Percentiles rank a stretch among this genome's conserved stretches.
These are phyloP conservation scores for Sigmodon hispidus DNA, from an alignment of 2,113 vertebrate species.

Conservation along the genomic window DNA sequence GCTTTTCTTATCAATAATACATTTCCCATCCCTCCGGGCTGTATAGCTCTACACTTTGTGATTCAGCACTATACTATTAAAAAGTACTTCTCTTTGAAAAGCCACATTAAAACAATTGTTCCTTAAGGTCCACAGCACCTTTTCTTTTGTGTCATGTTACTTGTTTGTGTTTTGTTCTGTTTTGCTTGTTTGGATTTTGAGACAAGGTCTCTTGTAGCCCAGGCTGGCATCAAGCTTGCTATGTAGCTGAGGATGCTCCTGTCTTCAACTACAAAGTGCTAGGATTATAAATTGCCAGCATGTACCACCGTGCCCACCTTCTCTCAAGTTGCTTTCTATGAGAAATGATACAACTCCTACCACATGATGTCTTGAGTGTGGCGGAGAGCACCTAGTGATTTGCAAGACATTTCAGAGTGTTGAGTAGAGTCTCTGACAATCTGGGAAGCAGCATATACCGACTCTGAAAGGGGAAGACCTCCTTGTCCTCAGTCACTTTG, in stretches of 20 bases:
- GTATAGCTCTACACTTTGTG: background rate
- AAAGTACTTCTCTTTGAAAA: slow-evolving; percentile 50
- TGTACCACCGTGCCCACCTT: background rate
- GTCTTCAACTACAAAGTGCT: background rate
- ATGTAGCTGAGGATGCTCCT: background rate
- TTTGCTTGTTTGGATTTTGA: background rate
- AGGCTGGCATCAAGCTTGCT: background rate
- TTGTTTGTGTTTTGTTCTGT: background rate
- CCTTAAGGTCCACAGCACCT: background rate
- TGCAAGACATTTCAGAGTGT: background rate
- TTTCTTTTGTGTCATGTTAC: background rate
- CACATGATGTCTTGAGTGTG: background rate
- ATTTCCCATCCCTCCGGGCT: background rate
- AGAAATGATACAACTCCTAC: background rate
- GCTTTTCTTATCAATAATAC: background rate
- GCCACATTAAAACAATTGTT: background rate
- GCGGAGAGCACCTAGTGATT: background rate
- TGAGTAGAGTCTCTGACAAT: background rate
- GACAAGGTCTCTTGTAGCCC: background rate
- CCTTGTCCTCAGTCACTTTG: background rate
- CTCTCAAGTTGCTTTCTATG: background rate
- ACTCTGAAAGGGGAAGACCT: background rate
- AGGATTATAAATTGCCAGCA: background rate
- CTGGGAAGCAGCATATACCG: background rate
- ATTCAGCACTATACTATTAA: background rate